Conservation (phyloP, 2,888 invertebrate genomes). For the Oegoconia quadripuncta region DNA sequence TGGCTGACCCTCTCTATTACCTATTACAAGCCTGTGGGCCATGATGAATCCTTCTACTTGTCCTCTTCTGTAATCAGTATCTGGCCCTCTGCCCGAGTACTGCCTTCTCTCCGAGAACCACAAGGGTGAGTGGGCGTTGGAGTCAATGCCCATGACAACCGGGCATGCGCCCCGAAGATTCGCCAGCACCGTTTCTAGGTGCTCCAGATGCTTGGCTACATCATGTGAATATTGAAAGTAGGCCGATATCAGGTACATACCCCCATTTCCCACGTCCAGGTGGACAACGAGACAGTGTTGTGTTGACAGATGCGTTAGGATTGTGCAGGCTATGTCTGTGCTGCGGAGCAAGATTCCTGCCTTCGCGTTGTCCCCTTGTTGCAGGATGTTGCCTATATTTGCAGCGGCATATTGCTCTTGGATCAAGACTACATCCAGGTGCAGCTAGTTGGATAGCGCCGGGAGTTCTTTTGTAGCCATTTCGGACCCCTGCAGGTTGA, state of each 20-base stretch:
- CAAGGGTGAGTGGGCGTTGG: constrained; percentile 17
- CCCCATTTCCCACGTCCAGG: not conserved
- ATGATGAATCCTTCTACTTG: not conserved
- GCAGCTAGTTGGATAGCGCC: not conserved
- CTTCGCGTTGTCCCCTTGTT: not conserved
- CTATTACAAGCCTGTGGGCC: not conserved
- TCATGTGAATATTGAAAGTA: constrained; percentile 18
- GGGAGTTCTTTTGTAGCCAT: constrained; percentile 11
- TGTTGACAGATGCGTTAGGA: constrained; percentile 3
- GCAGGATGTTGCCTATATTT: not conserved
- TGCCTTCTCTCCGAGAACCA: constrained; percentile 11
- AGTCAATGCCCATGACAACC: constrained; percentile 7
- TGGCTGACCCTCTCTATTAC: not conserved
- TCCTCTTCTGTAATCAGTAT: not conserved
- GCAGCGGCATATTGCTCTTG: constrained; percentile 12
- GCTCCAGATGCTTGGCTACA: constrained; percentile 5
- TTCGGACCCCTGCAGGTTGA: constrained; percentile 12
- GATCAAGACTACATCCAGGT: constrained; percentile 13
- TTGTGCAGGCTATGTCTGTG: not conserved
- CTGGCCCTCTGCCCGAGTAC: not conserved
- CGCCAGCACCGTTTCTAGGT: not conserved
- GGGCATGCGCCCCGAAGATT: not conserved
- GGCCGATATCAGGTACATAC: constrained; percentile 7
- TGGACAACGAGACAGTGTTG: constrained; percentile 7
- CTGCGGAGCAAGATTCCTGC: constrained; percentile 12